A percentile compares a stretch with the other conserved stretches of the same genome.
Evolutionary conservation across 1,140 invertebrate genomes (phyloP).

Genomic region (Drosophila leontia): DNA sequence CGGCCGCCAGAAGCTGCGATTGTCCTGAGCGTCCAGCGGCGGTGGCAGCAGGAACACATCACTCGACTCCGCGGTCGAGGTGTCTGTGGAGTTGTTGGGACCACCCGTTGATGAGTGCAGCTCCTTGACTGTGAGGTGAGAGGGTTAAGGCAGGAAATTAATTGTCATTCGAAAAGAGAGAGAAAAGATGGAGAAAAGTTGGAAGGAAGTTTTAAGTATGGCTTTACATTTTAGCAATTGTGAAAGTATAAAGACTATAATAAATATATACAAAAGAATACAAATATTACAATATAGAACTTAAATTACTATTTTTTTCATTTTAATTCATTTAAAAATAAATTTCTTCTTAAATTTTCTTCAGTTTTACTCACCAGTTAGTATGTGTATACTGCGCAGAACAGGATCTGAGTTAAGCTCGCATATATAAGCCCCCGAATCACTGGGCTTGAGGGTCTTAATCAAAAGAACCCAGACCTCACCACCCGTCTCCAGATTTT

Average conservation of each 20-base stretch:
- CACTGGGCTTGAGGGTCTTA: constrained; percentile 88
- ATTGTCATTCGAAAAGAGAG: neutral
- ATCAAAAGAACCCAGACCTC: constrained; percentile 94
- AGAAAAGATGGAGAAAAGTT: neutral
- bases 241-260: neutral
- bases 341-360: neutral
- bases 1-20: constrained; percentile 78
- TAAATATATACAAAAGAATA: too few species aligned
- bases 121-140: constrained; percentile 64
- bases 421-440: constrained; percentile 92
- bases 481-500: constrained; percentile 86
- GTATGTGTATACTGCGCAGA: constrained; percentile 90
- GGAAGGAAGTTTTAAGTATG: neutral
- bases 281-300: too few species aligned
- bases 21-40: constrained; percentile 82
- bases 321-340: neutral
- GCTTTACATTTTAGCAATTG: neutral
- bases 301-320: neutral
- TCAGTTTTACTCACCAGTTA: constrained; percentile 87
- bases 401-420: constrained; percentile 93
- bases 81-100: constrained; percentile 47
- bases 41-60: constrained; percentile 85
- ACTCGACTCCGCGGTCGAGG: constrained; percentile 85
- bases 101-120: constrained; percentile 83
- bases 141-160: constrained; percentile 12